Percentiles rank a stretch among this genome's conserved stretches.
Evolutionary conservation across 2,113 vertebrate species (phyloP).

Genomic region (Pachycephala philippinensis): DNA sequence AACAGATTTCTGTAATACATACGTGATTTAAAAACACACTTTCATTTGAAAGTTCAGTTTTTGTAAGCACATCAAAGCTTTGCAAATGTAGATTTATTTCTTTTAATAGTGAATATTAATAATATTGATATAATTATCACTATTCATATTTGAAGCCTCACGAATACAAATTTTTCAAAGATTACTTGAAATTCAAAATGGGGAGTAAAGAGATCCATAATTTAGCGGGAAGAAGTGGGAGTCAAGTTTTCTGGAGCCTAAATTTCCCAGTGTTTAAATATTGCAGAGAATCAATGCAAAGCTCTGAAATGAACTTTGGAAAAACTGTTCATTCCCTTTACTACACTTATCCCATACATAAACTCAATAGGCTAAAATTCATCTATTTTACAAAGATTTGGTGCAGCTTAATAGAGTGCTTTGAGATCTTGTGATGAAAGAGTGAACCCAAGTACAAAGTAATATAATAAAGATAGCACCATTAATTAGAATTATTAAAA

Average conservation of each 20-base stretch:
- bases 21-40: conserved; percentile 22
- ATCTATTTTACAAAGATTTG: not conserved
- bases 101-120: conserved; percentile 45
- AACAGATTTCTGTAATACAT: conserved; percentile 16
- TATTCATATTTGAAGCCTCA: conserved; percentile 25
- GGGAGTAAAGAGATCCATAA: conserved; percentile 19
- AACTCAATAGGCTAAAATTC: conserved; percentile 9
- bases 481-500: conserved; percentile 30
- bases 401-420: not conserved
- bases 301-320: conserved; percentile 11
- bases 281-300: not conserved
- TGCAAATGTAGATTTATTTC: conserved; percentile 42
- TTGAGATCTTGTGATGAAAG: conserved; percentile 42
- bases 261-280: conserved; percentile 21
- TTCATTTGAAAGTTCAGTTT: conserved; percentile 3
- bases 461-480: not conserved
- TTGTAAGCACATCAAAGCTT: conserved; percentile 52
- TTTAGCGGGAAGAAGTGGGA: conserved; percentile 7
- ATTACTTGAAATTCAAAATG: conserved; percentile 30
- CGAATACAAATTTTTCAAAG: conserved; percentile 33
- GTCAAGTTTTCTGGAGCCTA: conserved; percentile 6
- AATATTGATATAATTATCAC: conserved; percentile 50
- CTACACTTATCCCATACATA: not conserved
- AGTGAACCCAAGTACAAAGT: conserved; percentile 1
- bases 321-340: not conserved